Conservation (phyloP, 30 jellyfish, hydroid and myxozoan species). For the Chrysaora quinquecirrha region DNA sequence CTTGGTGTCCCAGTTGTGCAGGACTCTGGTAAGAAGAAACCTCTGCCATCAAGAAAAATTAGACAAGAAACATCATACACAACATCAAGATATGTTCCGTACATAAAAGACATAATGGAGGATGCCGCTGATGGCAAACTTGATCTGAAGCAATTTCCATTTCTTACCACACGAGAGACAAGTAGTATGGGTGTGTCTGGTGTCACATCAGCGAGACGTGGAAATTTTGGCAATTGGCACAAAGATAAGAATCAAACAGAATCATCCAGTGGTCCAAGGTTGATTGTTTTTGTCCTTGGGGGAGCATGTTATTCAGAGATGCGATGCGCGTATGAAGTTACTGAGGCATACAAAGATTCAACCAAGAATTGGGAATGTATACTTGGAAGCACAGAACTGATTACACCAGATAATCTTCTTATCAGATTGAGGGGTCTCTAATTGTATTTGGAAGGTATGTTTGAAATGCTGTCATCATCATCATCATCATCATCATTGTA, state of each 20-base stretch:
- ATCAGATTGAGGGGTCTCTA: constrained; percentile 70
- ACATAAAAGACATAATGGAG: constrained; percentile 94
- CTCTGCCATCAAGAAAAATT: constrained; percentile 82
- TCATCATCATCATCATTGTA: no score
- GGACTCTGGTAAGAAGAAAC: constrained; percentile 82
- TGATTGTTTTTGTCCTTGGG: constrained; percentile 87
- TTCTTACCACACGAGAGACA: constrained; percentile 69
- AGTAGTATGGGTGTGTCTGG: constrained; percentile 82
- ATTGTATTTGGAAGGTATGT: neutral
- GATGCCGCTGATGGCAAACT: constrained; percentile 91
- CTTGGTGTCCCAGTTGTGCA: constrained; percentile 86
- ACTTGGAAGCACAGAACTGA: constrained; percentile 91
- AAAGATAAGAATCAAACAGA: constrained; percentile 89
- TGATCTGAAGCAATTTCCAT: constrained; percentile 78
- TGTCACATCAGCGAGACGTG: constrained; percentile 89
- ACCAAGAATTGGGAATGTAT: constrained; percentile 89
- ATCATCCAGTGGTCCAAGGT: constrained; percentile 83
- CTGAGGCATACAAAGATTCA: constrained; percentile 73
- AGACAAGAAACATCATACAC: constrained; percentile 69
- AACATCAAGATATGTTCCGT: constrained; percentile 92
- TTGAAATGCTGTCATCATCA: no score
- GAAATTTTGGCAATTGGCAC: constrained; percentile 96
- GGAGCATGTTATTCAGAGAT: constrained; percentile 92
- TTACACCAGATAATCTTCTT: constrained; percentile 83
- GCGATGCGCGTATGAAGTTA: constrained; percentile 93